These are phyloP conservation scores for Enteromius viviparus DNA, from an alignment of 2,797 vertebrate species.

Conservation along the genomic window DNA sequence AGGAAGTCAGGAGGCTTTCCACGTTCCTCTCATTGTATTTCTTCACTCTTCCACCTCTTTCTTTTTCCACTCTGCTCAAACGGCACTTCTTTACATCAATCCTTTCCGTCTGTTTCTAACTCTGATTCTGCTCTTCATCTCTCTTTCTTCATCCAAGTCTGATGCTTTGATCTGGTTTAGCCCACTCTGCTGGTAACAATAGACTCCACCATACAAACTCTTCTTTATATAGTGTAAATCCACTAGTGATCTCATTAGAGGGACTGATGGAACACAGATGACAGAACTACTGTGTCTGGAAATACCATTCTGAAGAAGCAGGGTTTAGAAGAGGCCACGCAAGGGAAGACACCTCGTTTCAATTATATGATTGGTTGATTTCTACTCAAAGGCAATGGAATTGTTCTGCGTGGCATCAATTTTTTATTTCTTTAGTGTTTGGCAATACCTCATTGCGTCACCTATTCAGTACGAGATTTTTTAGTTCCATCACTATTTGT, in stretches of 20 bases:
- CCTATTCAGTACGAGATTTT: constrained; percentile 11
- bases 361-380: constrained; percentile 48
- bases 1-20: constrained; percentile 38
- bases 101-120: background rate
- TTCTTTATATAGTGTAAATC: constrained; percentile 54
- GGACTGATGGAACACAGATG: constrained; percentile 52
- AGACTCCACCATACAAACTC: constrained; percentile 46
- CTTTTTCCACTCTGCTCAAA: background rate
- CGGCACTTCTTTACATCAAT: constrained; percentile 29
- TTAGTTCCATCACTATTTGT: background rate
- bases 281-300: constrained; percentile 54
- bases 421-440: constrained; percentile 13
- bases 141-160: constrained; percentile 9
- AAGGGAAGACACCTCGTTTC: constrained; percentile 46
- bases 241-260: constrained; percentile 57
- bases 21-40: constrained; percentile 17
- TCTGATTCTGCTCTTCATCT: constrained; percentile 21
- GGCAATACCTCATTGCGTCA: constrained; percentile 18
- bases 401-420: constrained; percentile 28
- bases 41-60: constrained; percentile 1
- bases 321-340: constrained; percentile 38
- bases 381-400: constrained; percentile 32
- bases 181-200: constrained; percentile 40
- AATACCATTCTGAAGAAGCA: constrained; percentile 43
- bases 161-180: constrained; percentile 40